Percentiles rank a stretch among this genome's conserved stretches.
Conservation (phyloP, 1,140 invertebrate genomes). For the Geopemphigus sp. region DNA sequence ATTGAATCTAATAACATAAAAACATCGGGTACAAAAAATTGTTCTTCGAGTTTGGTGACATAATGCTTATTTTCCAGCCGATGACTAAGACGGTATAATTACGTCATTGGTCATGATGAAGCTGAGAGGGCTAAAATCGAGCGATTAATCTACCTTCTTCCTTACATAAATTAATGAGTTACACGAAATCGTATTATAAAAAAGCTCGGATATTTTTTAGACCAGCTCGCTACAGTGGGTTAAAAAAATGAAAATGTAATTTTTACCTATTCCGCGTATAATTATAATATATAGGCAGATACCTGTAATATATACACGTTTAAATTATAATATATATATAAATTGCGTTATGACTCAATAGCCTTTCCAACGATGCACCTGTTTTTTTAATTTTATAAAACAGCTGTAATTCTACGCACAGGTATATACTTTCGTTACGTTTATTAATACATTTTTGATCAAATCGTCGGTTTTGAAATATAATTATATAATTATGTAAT, state of each 20-base stretch:
- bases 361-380: not conserved
- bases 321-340: too few species aligned
- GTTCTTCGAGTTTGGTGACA: too few species aligned
- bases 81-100: too few species aligned
- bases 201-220: not conserved
- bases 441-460: slow-evolving; percentile 5
- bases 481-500: slow-evolving; percentile 5
- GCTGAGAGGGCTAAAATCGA: not conserved
- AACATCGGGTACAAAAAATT: too few species aligned
- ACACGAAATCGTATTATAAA: slow-evolving; percentile 8
- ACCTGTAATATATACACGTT: too few species aligned
- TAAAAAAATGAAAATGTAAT: not conserved
- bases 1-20: too few species aligned
- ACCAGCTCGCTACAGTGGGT: not conserved
- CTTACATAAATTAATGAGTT: not conserved
- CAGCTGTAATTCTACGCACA: not conserved
- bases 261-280: not conserved
- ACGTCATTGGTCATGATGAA: too few species aligned
- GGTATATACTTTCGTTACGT: too few species aligned
- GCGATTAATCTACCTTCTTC: not conserved
- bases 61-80: too few species aligned
- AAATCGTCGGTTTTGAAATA: not conserved
- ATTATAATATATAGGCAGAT: not conserved
- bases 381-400: slow-evolving; percentile 24
- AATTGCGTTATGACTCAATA: not conserved